Evolutionary conservation across 2,113 vertebrate genomes (phyloP).

Genomic region (Sakesphorus luctuosus): DNA sequence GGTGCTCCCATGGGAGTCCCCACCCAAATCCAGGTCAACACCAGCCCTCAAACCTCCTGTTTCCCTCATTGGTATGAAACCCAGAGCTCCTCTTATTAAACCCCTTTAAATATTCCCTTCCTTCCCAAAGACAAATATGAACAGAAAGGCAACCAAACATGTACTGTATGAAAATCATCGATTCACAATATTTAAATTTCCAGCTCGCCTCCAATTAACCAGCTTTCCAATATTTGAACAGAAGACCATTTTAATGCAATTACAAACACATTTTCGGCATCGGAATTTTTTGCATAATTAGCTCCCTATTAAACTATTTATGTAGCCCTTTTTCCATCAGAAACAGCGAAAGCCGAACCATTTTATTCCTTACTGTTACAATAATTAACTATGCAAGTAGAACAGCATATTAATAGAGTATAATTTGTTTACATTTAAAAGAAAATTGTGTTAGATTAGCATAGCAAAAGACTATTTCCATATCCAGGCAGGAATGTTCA

Average conservation of each 20-base stretch:
- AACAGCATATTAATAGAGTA: slow-evolving; percentile 83
- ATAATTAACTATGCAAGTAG: slow-evolving; percentile 84
- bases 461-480: slow-evolving; percentile 83
- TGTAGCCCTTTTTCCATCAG: slow-evolving; percentile 79
- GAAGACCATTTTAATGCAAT: slow-evolving; percentile 88
- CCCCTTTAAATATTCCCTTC: slow-evolving; percentile 66
- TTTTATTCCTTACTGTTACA: slow-evolving; percentile 83
- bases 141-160: slow-evolving; percentile 76
- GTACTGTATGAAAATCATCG: slow-evolving; percentile 80
- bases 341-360: slow-evolving; percentile 81
- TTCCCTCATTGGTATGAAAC: slow-evolving; percentile 39
- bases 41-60: background rate
- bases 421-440: slow-evolving; percentile 86
- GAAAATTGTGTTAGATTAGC: slow-evolving; percentile 84
- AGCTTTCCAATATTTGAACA: slow-evolving; percentile 85
- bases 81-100: slow-evolving; percentile 25
- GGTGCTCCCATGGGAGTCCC: background rate
- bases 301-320: slow-evolving; percentile 85
- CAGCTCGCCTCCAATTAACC: slow-evolving; percentile 83
- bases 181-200: slow-evolving; percentile 84
- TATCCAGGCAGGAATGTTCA: slow-evolving; percentile 78
- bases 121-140: slow-evolving; percentile 69
- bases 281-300: slow-evolving; percentile 85
- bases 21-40: slow-evolving; percentile 13
- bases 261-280: slow-evolving; percentile 85